Evolutionary conservation across 2,113 vertebrate genomes (phyloP).

Genomic region (Percina caprodes): DNA sequence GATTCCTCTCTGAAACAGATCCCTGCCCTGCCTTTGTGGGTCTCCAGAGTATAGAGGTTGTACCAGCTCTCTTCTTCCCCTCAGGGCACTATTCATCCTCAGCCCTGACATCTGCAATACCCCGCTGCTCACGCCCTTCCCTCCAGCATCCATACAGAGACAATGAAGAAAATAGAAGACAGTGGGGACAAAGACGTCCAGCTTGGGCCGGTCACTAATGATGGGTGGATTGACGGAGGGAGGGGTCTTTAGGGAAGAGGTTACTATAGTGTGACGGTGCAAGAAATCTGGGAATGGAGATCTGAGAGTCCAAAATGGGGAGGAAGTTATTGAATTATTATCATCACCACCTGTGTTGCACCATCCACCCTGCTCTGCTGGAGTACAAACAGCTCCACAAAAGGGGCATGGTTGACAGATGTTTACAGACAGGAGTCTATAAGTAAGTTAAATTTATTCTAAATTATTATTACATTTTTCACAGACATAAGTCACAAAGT

Average conservation of each 20-base stretch:
- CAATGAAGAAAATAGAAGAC: conserved; percentile 60
- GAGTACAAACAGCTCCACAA: no score
- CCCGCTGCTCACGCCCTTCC: conserved; percentile 45
- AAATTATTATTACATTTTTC: no score
- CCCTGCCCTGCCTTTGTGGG: conserved; percentile 25
- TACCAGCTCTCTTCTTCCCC: conserved; percentile 49
- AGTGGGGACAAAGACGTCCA: conserved; percentile 45
- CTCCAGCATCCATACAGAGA: conserved; percentile 48
- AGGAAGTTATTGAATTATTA: no score
- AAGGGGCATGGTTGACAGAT: no score
- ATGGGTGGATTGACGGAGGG: conserved; percentile 24
- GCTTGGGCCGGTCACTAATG: conserved; percentile 13
- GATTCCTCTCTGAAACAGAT: conserved; percentile 61
- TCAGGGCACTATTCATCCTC: conserved; percentile 64
- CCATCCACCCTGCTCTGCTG: no score
- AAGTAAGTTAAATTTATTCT: no score
- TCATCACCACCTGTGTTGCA: no score
- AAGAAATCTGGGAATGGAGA: no score
- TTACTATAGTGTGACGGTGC: no score
- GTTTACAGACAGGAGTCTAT: no score
- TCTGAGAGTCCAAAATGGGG: no score
- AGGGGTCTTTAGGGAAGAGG: background rate
- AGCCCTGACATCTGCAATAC: conserved; percentile 67
- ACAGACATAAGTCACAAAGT: no score
- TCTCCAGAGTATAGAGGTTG: conserved; percentile 50